These are phyloP conservation scores for Trichomalopsis sarcophagae DNA, from an alignment of 1,140 invertebrate species.

Conservation along the genomic window DNA sequence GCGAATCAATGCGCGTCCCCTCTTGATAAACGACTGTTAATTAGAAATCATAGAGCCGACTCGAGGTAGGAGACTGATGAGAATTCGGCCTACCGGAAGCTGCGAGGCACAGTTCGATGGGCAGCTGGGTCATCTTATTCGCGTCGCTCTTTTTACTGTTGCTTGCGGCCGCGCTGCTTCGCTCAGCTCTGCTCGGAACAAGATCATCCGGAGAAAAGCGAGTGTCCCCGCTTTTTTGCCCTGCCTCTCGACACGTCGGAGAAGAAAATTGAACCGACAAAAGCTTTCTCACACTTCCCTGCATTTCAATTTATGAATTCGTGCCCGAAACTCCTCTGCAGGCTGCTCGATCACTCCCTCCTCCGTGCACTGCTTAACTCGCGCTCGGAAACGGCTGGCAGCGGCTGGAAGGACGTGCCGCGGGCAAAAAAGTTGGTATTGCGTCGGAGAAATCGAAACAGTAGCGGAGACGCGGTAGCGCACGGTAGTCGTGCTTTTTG, in stretches of 20 bases:
- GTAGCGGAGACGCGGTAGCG: background rate
- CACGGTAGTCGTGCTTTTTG: background rate
- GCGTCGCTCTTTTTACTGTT: constrained; percentile 51
- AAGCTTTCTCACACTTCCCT: constrained; percentile 48
- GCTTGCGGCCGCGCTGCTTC: background rate
- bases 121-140: constrained; percentile 64
- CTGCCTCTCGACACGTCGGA: constrained; percentile 1
- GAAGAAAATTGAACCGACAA: constrained; percentile 29
- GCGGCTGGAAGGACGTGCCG: no score
- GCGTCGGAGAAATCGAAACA: background rate
- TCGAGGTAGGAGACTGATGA: constrained; percentile 25
- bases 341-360: no score
- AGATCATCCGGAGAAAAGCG: constrained; percentile 52
- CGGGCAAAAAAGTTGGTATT: background rate
- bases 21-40: constrained; percentile 18
- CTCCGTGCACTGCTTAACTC: no score
- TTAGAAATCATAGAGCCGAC: background rate
- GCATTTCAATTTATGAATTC: background rate
- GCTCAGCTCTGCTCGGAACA: constrained; percentile 38
- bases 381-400: no score
- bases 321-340: no score
- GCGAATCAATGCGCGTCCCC: background rate
- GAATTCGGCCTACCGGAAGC: constrained; percentile 41
- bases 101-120: constrained; percentile 54
- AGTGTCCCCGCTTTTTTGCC: constrained; percentile 25